These are phyloP conservation scores for Maccullochella peelii DNA, from an alignment of 2,113 vertebrate genomes.

Conservation along the genomic window DNA sequence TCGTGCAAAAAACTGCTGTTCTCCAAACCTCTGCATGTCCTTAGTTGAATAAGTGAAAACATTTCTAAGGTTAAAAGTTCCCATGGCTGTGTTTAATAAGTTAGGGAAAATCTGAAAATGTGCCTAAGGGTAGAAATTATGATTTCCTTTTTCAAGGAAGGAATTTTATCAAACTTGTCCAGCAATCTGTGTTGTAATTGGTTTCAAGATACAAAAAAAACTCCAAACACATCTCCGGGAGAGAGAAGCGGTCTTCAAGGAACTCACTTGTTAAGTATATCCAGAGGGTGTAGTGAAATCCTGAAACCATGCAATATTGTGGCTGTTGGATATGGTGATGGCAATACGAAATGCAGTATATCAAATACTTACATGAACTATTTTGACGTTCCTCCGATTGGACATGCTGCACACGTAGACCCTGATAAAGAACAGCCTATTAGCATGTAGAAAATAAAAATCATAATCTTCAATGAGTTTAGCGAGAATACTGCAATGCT, in stretches of 20 bases:
- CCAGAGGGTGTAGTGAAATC: slow-evolving; percentile 50
- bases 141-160: slow-evolving; percentile 19
- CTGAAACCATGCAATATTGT: slow-evolving; percentile 10
- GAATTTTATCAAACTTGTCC: slow-evolving; percentile 51
- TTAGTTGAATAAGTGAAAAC: slow-evolving; percentile 40
- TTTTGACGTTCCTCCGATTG: slow-evolving; percentile 40
- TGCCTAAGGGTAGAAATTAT: slow-evolving; percentile 40
- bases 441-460: slow-evolving; percentile 3
- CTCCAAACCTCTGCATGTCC: slow-evolving; percentile 15
- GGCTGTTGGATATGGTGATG: slow-evolving; percentile 17
- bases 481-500: not conserved
- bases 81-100: slow-evolving; percentile 40
- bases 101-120: slow-evolving; percentile 34
- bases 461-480: not conserved
- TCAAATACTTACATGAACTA: slow-evolving; percentile 16
- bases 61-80: slow-evolving; percentile 39
- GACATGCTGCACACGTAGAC: slow-evolving; percentile 25
- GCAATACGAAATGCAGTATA: slow-evolving; percentile 6
- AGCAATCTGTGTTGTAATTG: slow-evolving; percentile 59
- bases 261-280: slow-evolving; percentile 50
- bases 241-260: slow-evolving; percentile 4
- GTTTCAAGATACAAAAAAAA: slow-evolving; percentile 59
- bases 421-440: slow-evolving; percentile 28
- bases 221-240: slow-evolving; percentile 37
- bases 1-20: slow-evolving; percentile 4